These are phyloP conservation scores for Drosophila chauvacae DNA, from an alignment of 1,140 invertebrate species.

Conservation along the genomic window DNA sequence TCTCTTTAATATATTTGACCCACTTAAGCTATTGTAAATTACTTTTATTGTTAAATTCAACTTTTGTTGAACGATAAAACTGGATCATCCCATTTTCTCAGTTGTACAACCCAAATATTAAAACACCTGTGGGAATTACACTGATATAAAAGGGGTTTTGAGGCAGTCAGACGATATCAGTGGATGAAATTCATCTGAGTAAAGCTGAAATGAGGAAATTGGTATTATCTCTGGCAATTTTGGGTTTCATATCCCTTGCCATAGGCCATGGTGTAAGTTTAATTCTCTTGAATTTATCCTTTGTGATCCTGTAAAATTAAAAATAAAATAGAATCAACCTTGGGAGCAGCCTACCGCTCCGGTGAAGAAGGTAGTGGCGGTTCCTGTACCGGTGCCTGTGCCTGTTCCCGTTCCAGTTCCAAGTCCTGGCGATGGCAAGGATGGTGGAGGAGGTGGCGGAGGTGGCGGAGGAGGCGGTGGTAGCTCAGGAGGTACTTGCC, in stretches of 20 bases:
- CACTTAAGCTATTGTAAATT: neutral
- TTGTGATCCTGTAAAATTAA: neutral
- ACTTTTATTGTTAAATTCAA: neutral
- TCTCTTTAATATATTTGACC: neutral
- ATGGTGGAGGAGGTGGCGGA: neutral
- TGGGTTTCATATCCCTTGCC: conserved; percentile 23
- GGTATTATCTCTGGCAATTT: conserved; percentile 10
- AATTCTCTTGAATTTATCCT: neutral
- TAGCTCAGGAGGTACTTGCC: conserved; percentile 28
- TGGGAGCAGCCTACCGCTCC: conserved; percentile 21
- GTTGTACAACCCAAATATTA: conserved; percentile 3
- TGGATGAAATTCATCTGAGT: conserved; percentile 7
- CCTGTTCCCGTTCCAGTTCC: conserved; percentile 34
- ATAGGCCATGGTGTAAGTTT: conserved; percentile 18
- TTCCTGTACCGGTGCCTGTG: conserved; percentile 36
- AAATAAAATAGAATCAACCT: conserved; percentile 7
- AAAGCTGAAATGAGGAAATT: conserved; percentile 33
- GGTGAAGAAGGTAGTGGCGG: conserved; percentile 30
- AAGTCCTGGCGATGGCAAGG: neutral
- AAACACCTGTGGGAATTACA: conserved; percentile 33
- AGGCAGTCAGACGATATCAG: conserved; percentile 9
- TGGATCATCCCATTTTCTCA: neutral
- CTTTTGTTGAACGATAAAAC: conserved; percentile 2
- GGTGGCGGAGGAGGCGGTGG: neutral
- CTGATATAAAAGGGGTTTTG: conserved; percentile 14